Conservation (phyloP, 2,888 invertebrate species). For the Nomada fabriciana region DNA sequence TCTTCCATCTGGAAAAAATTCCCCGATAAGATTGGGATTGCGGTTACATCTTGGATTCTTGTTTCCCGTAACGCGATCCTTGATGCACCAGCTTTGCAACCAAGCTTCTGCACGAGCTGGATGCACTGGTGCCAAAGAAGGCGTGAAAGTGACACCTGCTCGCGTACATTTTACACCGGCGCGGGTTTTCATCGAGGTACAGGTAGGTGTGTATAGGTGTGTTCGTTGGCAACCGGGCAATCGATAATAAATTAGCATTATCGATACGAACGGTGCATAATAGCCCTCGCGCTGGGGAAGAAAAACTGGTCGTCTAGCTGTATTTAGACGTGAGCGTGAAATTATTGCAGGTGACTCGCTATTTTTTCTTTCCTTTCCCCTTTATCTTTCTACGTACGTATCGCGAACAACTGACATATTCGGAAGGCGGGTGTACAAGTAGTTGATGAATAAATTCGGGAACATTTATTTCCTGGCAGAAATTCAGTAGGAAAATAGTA, state of each 20-base stretch:
- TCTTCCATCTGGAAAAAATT: conserved; percentile 1
- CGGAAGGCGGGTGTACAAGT: too few species aligned
- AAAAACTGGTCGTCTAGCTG: conserved; percentile 20
- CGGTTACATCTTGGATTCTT: conserved; percentile 20
- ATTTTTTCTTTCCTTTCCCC: neutral
- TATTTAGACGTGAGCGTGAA: conserved; percentile 44
- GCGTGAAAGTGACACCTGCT: conserved; percentile 61
- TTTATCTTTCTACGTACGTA: neutral
- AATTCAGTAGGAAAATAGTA: too few species aligned
- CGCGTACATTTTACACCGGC: conserved; percentile 32
- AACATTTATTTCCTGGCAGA: too few species aligned
- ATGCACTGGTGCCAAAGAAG: conserved; percentile 60
- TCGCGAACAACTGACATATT: conserved; percentile 3
- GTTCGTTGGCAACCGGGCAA: conserved; percentile 3
- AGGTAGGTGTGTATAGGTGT: neutral
- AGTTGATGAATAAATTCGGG: neutral
- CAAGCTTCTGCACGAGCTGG: conserved; percentile 9
- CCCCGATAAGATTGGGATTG: conserved; percentile 7
- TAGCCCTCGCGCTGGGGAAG: neutral
- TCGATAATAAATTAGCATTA: conserved; percentile 53
- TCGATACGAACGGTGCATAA: conserved; percentile 21
- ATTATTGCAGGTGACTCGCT: conserved; percentile 11
- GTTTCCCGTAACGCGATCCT: conserved; percentile 8
- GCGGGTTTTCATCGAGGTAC: conserved; percentile 27
- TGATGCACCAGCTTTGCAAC: conserved; percentile 9